These are phyloP conservation scores for Seira sanloemensis DNA, from an alignment of 2,888 invertebrate species.

Conservation along the genomic window DNA sequence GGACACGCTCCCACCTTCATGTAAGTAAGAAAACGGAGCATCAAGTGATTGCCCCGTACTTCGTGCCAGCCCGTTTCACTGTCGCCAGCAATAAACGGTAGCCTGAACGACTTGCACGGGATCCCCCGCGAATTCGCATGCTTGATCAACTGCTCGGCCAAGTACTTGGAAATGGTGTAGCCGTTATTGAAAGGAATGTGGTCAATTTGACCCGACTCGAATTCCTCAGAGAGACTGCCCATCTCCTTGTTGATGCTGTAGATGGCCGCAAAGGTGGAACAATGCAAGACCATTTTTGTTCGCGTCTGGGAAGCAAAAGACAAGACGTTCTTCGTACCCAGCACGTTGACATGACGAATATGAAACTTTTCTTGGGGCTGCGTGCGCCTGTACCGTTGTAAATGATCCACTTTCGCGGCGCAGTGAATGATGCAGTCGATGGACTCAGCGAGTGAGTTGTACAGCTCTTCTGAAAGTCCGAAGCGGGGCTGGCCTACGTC, in stretches of 20 bases:
- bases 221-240: conserved; percentile 33
- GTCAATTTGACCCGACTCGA: conserved; percentile 42
- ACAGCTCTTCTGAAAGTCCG: conserved; percentile 34
- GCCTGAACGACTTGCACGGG: conserved; percentile 54
- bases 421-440: conserved; percentile 58
- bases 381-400: conserved; percentile 43
- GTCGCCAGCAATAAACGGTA: conserved; percentile 49
- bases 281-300: conserved; percentile 54
- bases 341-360: conserved; percentile 54
- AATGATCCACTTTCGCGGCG: conserved; percentile 56
- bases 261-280: conserved; percentile 47
- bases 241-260: conserved; percentile 26
- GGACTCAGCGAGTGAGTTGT: conserved; percentile 24
- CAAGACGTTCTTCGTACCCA: conserved; percentile 56
- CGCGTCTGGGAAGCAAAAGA: conserved; percentile 45
- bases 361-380: conserved; percentile 26
- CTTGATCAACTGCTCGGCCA: conserved; percentile 44
- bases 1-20: conserved; percentile 56
- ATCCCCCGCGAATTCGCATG: conserved; percentile 59
- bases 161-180: conserved; percentile 59
- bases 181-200: conserved; percentile 34
- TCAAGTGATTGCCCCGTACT: conserved; percentile 53
- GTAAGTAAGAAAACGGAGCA: conserved; percentile 53
- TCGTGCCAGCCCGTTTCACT: conserved; percentile 36
- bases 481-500: conserved; percentile 40